phyloP scores from a whole-genome alignment of 1,140 invertebrate species.

The Lasioglossum albipes region DNA sequence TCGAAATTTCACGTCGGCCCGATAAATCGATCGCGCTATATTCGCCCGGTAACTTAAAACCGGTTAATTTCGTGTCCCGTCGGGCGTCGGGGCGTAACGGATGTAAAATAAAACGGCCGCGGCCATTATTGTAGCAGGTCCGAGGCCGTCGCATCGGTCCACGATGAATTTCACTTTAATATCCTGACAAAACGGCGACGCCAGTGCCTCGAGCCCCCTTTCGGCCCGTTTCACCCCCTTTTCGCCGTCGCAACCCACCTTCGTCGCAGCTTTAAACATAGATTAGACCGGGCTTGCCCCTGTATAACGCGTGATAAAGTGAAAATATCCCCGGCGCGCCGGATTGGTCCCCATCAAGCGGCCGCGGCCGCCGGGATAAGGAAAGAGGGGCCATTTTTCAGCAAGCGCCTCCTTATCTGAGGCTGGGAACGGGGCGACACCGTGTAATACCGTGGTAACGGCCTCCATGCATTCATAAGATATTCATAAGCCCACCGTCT shows the following conservation, averaged over 20 bases:
- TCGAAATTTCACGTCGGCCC: too few relatives aligned
- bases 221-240: too few relatives aligned
- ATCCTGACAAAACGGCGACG: slow-evolving; percentile 37
- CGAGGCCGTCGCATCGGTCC: neutral
- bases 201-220: neutral
- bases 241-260: too few relatives aligned
- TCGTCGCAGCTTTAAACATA: slow-evolving; percentile 41
- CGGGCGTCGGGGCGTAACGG: neutral
- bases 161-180: slow-evolving; percentile 48
- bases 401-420: slow-evolving; percentile 47
- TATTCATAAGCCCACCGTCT: slow-evolving; percentile 68
- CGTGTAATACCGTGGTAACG: slow-evolving; percentile 63
- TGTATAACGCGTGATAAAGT: slow-evolving; percentile 57
- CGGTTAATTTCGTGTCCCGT: too few relatives aligned
- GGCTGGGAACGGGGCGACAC: slow-evolving; percentile 54
- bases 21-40: too few relatives aligned
- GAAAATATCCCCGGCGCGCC: slow-evolving; percentile 49
- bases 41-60: too few relatives aligned
- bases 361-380: slow-evolving; percentile 31
- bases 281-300: slow-evolving; percentile 33
- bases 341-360: slow-evolving; percentile 52
- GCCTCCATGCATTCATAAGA: slow-evolving; percentile 74
- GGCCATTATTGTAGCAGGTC: neutral
- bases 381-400: slow-evolving; percentile 61
- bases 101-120: slow-evolving; percentile 13